A percentile compares a stretch with the other conserved stretches of the same genome.
These are phyloP conservation scores for Andrena haemorrhoa DNA, from an alignment of 2,888 invertebrate genomes.

Conservation along the genomic window DNA sequence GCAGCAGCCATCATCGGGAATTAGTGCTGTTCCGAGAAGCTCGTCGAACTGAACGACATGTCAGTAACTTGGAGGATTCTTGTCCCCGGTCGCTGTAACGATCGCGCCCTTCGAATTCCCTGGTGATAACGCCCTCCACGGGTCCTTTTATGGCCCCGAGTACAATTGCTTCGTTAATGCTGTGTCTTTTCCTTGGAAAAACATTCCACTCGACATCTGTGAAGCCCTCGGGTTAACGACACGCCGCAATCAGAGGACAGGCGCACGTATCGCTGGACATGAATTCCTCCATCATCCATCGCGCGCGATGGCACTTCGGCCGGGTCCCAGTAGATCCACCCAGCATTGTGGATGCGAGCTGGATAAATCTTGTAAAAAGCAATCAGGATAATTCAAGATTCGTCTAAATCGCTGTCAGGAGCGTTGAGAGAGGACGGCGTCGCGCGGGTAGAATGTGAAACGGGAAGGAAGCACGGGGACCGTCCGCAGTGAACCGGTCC, in stretches of 20 bases:
- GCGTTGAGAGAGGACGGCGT: neutral
- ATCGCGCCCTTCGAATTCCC: constrained; percentile 41
- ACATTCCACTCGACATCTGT: neutral
- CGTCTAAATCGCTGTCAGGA: neutral
- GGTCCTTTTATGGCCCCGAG: constrained; percentile 37
- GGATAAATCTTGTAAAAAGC: neutral
- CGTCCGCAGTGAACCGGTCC: constrained; percentile 52
- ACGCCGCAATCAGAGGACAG: no score
- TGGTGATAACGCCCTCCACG: constrained; percentile 31
- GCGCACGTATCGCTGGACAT: no score
- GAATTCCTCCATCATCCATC: no score
- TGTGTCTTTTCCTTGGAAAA: neutral
- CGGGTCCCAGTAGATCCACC: no score
- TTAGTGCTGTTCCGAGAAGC: constrained; percentile 71
- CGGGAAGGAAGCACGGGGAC: neutral
- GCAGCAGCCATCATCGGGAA: constrained; percentile 69
- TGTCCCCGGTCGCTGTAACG: constrained; percentile 37
- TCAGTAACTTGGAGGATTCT: constrained; percentile 40
- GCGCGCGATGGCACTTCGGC: no score
- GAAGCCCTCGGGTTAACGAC: neutral
- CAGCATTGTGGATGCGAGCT: no score
- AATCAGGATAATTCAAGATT: neutral
- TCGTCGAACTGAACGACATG: constrained; percentile 56
- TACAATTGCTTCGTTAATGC: constrained; percentile 39
- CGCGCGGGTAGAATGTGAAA: constrained; percentile 4